These are phyloP conservation scores for Lichenostomus cassidix DNA, from an alignment of 2,113 vertebrate genomes.

Conservation along the genomic window DNA sequence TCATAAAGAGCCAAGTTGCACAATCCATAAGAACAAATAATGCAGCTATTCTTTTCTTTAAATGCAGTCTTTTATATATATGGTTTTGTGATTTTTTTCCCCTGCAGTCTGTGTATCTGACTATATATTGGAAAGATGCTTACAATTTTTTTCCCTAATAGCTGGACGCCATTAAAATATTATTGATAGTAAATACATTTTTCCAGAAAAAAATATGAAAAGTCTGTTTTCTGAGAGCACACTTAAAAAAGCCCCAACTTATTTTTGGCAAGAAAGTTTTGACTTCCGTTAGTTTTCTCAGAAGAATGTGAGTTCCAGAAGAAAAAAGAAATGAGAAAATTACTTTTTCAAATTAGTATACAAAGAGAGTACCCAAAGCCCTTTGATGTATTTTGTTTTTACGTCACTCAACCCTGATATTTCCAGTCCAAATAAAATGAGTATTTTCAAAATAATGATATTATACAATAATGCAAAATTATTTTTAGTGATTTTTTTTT, in stretches of 20 bases:
- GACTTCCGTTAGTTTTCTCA: background rate
- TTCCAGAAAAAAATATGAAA: background rate
- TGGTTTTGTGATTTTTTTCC: background rate
- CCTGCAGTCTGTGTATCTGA: background rate
- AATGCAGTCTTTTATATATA: background rate
- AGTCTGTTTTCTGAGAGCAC: background rate
- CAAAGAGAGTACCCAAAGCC: background rate
- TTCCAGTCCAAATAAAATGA: background rate
- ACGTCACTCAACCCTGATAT: background rate
- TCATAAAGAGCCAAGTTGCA: background rate
- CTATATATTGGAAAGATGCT: background rate
- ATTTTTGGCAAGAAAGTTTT: background rate
- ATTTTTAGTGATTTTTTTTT: background rate
- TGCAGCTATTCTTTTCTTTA: background rate
- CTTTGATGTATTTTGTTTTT: background rate
- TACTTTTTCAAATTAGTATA: background rate
- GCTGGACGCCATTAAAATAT: background rate
- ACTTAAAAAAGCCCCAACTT: accelerated
- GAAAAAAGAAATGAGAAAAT: background rate
- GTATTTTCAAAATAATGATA: background rate
- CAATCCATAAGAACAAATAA: conserved; percentile 22
- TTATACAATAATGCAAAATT: background rate
- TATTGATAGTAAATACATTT: background rate
- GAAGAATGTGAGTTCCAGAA: background rate
- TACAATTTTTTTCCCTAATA: background rate